These are phyloP conservation scores for Silurus glanis DNA, from an alignment of 2,113 vertebrate genomes.

Conservation along the genomic window DNA sequence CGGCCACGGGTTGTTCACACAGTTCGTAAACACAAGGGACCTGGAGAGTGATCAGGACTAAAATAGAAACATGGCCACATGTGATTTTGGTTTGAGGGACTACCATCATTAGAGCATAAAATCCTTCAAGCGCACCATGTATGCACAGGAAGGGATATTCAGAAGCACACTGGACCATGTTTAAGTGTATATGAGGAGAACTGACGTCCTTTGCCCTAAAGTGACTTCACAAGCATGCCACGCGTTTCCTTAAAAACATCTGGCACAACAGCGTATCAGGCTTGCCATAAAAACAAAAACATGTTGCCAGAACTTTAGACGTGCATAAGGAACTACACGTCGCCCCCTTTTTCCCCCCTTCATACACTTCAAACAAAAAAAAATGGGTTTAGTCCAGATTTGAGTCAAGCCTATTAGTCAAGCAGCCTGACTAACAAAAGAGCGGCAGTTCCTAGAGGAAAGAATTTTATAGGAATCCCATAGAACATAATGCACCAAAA, in stretches of 20 bases:
- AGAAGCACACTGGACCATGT: not conserved
- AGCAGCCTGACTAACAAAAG: no score
- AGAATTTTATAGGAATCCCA: not conserved
- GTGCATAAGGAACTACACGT: not conserved
- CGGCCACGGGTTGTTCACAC: constrained; percentile 32
- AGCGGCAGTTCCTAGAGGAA: not conserved
- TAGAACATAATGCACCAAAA: not conserved
- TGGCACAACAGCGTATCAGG: not conserved
- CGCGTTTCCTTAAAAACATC: not conserved
- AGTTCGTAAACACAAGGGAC: constrained; percentile 38
- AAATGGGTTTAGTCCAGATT: not conserved
- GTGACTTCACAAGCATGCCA: not conserved
- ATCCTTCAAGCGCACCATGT: not conserved
- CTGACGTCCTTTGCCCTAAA: not conserved
- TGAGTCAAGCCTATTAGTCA: no score
- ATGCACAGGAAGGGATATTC: not conserved
- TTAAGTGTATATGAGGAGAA: not conserved
- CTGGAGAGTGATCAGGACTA: constrained; percentile 10
- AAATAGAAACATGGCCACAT: constrained; percentile 33
- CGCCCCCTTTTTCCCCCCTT: no score
- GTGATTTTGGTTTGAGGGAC: constrained; percentile 15
- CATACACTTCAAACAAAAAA: not conserved
- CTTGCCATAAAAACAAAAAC: not conserved
- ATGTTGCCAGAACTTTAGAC: not conserved
- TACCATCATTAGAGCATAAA: not conserved